Percentiles rank a stretch among this genome's conserved stretches.
These are phyloP conservation scores for Theropithecus gelada DNA, from an alignment of 2,113 vertebrate species.

Conservation along the genomic window DNA sequence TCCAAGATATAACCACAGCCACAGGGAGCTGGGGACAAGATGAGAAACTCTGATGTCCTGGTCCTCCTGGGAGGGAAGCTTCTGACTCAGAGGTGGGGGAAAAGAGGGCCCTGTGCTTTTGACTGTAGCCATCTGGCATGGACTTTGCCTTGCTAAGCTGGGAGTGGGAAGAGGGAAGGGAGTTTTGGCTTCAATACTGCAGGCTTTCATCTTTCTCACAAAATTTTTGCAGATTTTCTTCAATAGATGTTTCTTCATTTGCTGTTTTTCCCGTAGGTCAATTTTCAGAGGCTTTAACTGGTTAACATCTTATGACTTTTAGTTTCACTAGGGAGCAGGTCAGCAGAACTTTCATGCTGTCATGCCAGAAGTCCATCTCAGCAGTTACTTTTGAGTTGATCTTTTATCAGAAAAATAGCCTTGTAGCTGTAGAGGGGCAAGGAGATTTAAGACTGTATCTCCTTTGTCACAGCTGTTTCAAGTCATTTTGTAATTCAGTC, in stretches of 20 bases:
- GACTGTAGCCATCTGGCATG: neutral
- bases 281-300: neutral
- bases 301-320: neutral
- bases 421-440: neutral
- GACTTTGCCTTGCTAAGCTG: neutral
- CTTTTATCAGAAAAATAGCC: neutral
- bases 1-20: neutral
- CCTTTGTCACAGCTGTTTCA: neutral
- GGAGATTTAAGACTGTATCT: neutral
- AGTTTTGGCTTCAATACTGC: neutral
- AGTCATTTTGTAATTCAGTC: constrained; percentile 3
- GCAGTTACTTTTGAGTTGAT: neutral
- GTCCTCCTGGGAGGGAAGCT: neutral
- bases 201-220: neutral
- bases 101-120: neutral
- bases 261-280: neutral
- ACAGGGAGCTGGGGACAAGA: neutral
- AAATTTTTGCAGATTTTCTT: neutral
- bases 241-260: neutral
- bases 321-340: neutral
- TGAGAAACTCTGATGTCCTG: neutral
- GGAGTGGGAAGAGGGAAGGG: neutral
- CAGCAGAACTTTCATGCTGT: neutral
- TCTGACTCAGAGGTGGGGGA: neutral
- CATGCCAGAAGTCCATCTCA: neutral